phyloP scores from a whole-genome alignment of 2,797 vertebrate genomes.

The Pampus argenteus region DNA sequence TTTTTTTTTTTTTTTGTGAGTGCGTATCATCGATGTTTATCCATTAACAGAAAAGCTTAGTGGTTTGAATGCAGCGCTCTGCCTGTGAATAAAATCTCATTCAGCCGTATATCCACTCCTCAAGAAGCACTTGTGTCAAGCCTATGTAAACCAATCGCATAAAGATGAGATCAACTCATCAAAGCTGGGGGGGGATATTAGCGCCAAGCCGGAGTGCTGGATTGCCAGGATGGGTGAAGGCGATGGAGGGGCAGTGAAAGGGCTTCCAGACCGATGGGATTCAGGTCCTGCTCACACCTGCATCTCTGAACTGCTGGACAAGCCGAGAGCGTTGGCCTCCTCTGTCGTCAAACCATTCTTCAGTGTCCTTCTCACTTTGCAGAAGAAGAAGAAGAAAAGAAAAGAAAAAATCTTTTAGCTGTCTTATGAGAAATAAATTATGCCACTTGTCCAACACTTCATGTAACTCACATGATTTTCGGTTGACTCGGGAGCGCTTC shows the following conservation, averaged over 20 bases:
- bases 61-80: constrained; percentile 57
- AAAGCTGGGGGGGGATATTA: constrained; percentile 26
- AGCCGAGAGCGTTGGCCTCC: constrained; percentile 94
- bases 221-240: constrained; percentile 52
- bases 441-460: not conserved
- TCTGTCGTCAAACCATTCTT: constrained; percentile 94
- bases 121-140: constrained; percentile 51
- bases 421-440: not conserved
- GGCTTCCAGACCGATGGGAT: constrained; percentile 52
- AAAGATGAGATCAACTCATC: constrained; percentile 70
- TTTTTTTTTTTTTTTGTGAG: too few species aligned
- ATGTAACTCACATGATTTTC: constrained; percentile 92
- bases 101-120: constrained; percentile 45
- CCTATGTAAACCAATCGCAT: constrained; percentile 56
- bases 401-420: not conserved
- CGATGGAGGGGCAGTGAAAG: constrained; percentile 69
- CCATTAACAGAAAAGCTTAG: constrained; percentile 62
- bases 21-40: constrained; percentile 49
- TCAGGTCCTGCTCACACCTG: constrained; percentile 87
- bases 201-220: constrained; percentile 45
- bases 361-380: constrained; percentile 94
- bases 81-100: constrained; percentile 34
- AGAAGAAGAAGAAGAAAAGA: constrained; percentile 4
- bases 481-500: constrained; percentile 93
- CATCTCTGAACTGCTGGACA: constrained; percentile 93